Percentiles rank a stretch among this genome's conserved stretches.
phyloP scores from a whole-genome alignment of 2,797 vertebrate species.

The Diplodus sargus region DNA sequence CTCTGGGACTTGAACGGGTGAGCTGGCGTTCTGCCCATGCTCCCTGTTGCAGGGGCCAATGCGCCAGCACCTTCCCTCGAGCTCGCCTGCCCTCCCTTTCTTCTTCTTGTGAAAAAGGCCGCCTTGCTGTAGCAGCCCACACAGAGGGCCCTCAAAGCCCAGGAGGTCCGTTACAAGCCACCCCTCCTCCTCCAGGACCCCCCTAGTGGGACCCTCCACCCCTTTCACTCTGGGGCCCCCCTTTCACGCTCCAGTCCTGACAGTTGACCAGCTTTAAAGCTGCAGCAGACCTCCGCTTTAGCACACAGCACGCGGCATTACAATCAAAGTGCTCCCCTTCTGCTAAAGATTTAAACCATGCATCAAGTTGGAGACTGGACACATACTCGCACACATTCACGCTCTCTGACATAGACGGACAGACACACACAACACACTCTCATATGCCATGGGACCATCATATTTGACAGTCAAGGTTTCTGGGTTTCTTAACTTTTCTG shows the following conservation, averaged over 20 bases:
- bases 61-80: slow-evolving; percentile 74
- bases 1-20: slow-evolving; percentile 76
- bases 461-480: slow-evolving; percentile 58
- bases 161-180: slow-evolving; percentile 78
- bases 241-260: slow-evolving; percentile 78
- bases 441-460: slow-evolving; percentile 36
- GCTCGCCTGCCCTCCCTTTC: slow-evolving; percentile 59
- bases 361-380: slow-evolving; percentile 60
- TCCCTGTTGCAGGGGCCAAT: slow-evolving; percentile 77
- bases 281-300: slow-evolving; percentile 71
- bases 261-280: slow-evolving; percentile 84
- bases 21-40: slow-evolving; percentile 78
- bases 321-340: slow-evolving; percentile 80
- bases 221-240: slow-evolving; percentile 75
- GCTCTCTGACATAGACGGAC: background rate
- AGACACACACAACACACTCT: slow-evolving; percentile 4
- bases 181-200: slow-evolving; percentile 71
- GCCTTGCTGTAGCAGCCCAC: slow-evolving; percentile 78
- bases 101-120: slow-evolving; percentile 67
- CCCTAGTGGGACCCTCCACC: slow-evolving; percentile 72
- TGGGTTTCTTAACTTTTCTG: slow-evolving; percentile 52
- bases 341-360: slow-evolving; percentile 82
- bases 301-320: slow-evolving; percentile 76
- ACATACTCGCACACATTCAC: slow-evolving; percentile 6
- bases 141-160: slow-evolving; percentile 81